A percentile compares a stretch with the other conserved stretches of the same genome.
Conservation (phyloP, 2,797 vertebrate species). For the Peromyscus nudipes region DNA sequence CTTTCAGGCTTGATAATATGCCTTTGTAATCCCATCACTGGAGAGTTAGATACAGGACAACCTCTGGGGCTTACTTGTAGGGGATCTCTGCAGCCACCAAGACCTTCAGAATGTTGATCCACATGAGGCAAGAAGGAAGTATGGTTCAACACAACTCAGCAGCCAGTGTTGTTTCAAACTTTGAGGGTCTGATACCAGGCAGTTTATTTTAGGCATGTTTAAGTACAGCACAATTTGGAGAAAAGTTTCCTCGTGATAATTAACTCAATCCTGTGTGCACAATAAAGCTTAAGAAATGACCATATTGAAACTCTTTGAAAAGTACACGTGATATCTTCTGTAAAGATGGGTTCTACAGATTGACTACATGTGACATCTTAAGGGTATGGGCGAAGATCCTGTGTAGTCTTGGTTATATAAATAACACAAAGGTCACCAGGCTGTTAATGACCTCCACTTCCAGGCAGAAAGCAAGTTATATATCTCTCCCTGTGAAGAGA, state of each 20-base stretch:
- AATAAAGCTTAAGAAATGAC: neutral
- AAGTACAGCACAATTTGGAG: neutral
- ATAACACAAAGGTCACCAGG: neutral
- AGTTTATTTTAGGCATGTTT: neutral
- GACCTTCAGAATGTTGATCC: neutral
- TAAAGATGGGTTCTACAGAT: neutral
- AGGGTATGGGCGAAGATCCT: neutral
- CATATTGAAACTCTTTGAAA: neutral
- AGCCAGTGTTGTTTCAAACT: neutral
- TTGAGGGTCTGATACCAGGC: neutral
- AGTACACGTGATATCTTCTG: neutral
- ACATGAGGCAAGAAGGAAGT: neutral
- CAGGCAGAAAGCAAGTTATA: neutral
- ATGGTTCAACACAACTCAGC: neutral
- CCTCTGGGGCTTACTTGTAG: neutral
- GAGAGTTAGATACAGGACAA: neutral
- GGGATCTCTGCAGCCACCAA: neutral
- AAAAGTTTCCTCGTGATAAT: neutral
- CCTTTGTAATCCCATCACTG: neutral
- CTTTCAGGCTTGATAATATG: neutral
- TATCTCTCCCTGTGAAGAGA: neutral
- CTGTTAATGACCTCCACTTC: neutral
- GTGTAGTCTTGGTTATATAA: neutral
- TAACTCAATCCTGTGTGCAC: neutral
- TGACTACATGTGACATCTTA: neutral